Percentiles rank a stretch among this genome's conserved stretches.
Evolutionary conservation across 2,113 vertebrate genomes (phyloP).

Genomic region (Callipepla californica): DNA sequence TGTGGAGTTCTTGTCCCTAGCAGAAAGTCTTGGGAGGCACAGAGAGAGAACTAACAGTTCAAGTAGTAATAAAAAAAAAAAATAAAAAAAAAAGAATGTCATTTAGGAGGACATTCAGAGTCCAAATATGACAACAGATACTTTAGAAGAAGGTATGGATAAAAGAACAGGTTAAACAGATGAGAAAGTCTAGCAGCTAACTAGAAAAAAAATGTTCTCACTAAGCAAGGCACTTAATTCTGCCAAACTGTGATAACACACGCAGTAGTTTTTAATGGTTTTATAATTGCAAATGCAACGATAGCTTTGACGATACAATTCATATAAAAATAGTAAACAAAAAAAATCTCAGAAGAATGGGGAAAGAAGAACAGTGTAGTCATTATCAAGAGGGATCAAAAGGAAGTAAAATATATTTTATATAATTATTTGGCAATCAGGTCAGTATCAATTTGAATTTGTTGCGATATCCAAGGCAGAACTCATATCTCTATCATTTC

Average conservation of each 20-base stretch:
- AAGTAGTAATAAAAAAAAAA: constrained; percentile 16
- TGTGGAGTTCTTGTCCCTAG: background rate
- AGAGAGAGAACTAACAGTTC: constrained; percentile 1
- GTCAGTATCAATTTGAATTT: background rate
- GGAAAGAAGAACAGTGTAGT: background rate
- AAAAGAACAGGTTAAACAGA: background rate
- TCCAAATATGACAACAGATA: background rate
- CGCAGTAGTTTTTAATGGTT: background rate
- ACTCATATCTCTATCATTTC: background rate
- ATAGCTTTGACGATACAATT: background rate
- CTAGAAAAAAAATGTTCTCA: background rate
- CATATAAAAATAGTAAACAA: background rate
- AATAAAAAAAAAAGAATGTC: background rate
- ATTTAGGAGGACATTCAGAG: background rate
- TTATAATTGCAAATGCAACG: background rate
- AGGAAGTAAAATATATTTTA: background rate
- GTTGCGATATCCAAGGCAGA: background rate
- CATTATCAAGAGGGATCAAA: background rate
- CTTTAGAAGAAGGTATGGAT: background rate
- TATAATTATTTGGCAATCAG: background rate
- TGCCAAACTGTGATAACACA: background rate
- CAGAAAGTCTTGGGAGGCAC: background rate
- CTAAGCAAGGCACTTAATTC: background rate
- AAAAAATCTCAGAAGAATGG: background rate
- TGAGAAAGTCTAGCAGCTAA: background rate